A percentile compares a stretch with the other conserved stretches of the same genome.
Conservation (phyloP, 2,888 invertebrate species). For the Pimpla rufipes region DNA sequence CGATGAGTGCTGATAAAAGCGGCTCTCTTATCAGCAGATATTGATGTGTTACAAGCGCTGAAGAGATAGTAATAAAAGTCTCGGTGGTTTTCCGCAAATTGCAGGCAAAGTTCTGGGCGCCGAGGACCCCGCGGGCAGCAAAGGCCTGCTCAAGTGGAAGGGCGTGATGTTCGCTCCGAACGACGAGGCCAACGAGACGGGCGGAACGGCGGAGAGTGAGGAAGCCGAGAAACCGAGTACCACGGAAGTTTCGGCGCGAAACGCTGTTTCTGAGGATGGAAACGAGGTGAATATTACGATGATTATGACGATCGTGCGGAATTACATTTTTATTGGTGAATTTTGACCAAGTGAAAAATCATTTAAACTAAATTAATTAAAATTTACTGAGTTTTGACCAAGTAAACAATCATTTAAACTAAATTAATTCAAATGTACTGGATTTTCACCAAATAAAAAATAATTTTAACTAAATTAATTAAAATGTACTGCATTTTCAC, state of each 20-base stretch:
- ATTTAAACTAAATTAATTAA: no score
- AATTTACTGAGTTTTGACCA: no score
- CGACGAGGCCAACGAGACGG: conserved; percentile 87
- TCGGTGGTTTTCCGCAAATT: conserved; percentile 21
- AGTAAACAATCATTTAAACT: not conserved
- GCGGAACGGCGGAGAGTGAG: conserved; percentile 82
- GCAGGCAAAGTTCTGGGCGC: conserved; percentile 81
- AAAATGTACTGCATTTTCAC: no score
- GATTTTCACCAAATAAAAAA: no score
- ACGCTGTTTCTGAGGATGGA: conserved; percentile 53
- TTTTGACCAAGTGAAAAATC: no score
- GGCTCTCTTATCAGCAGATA: conserved; percentile 43
- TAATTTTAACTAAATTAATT: no score
- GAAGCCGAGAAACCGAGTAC: conserved; percentile 85
- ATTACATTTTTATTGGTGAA: no score
- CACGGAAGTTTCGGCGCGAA: conserved; percentile 67
- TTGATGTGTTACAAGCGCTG: conserved; percentile 8
- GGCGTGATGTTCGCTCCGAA: conserved; percentile 91
- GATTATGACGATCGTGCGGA: no score
- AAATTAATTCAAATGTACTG: not conserved
- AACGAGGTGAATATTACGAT: conserved; percentile 51
- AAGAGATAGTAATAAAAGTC: conserved; percentile 26
- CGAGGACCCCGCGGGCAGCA: conserved; percentile 85
- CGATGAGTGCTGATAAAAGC: conserved; percentile 43
- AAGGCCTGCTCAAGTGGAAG: conserved; percentile 92